Evolutionary conservation across 2,888 invertebrate species (phyloP), one percentile per base, ranked within the genome.

Genomic region (Dorcus hopei): DNA sequence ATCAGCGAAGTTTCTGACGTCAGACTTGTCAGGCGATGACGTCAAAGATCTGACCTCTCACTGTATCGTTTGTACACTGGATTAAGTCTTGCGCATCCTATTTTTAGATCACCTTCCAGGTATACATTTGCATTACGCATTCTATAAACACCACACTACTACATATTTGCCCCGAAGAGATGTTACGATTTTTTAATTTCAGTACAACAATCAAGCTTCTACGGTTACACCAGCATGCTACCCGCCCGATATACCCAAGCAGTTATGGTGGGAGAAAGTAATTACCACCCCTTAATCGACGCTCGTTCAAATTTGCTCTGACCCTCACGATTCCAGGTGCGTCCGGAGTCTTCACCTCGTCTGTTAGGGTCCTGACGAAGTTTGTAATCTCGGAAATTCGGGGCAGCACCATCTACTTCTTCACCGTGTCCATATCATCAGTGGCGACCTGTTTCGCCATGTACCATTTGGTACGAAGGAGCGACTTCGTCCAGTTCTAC

Each of bases 201-300:
- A 83, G 90, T 95, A 58, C 95, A 95, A 77, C 95, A 95, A 76
- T 94, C 94, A 0, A 95, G 95, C 72, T 95, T 95, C 79, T 95
- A 95, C 75, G 95, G 95, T 2, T 95, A 93, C 75, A 93, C 95
- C 1, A 93, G 94, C 60, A 95, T 95, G 87, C 80, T 95, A 62
- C 95, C 95, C 19, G 88, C 90, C 63, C 82, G 89, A 64, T 95
- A 95, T 72, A 95, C 95, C 0, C 95, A 95, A 77, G 95, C 95
- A 38, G 93, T 95, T 1, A 95, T 95, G 95, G 91, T 91, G 4
- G 95, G 95, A 59, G 95, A 95, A 84, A 95, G 95, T 90, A 81
- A 84, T 26, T 38, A 19, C 19, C 14, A n/a, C 14, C n/a, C 48
- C 14, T n/a, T 9, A 9, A 39, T 41, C 5, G 16, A 16, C n/a